Evolutionary conservation across 2,113 vertebrate species (phyloP).

Genomic region (Oostethus manadensis): DNA sequence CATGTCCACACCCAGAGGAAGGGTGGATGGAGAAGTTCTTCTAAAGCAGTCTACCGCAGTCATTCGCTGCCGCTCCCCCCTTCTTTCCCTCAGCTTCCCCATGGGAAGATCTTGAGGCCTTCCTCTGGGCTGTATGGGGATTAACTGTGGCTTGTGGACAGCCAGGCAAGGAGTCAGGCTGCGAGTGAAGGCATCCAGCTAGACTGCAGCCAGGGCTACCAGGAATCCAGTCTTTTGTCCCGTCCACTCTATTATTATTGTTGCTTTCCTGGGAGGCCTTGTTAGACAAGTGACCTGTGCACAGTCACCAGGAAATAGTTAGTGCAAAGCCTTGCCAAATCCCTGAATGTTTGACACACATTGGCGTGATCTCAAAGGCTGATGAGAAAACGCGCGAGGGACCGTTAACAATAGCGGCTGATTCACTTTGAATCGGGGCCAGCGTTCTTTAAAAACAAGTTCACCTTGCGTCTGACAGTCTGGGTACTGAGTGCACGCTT

Average conservation of each 20-base stretch:
- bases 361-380: conserved; percentile 26
- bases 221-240: background rate
- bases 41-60: conserved; percentile 13
- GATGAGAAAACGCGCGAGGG: conserved; percentile 29
- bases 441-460: conserved; percentile 17
- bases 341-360: conserved; percentile 42
- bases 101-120: conserved; percentile 36
- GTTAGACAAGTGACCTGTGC: background rate
- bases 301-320: background rate
- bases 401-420: conserved; percentile 33
- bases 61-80: conserved; percentile 18
- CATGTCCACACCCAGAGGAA: conserved; percentile 20
- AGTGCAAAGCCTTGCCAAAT: conserved; percentile 5
- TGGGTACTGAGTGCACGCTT: too few species aligned
- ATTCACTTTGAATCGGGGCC: conserved; percentile 10
- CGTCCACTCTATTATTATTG: background rate
- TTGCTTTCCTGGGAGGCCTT: background rate
- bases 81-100: conserved; percentile 28
- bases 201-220: background rate
- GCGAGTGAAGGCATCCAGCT: conserved; percentile 15
- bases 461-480: conserved; percentile 9
- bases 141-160: conserved; percentile 43
- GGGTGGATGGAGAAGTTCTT: conserved; percentile 16
- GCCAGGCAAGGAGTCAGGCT: conserved; percentile 28
- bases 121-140: conserved; percentile 37